Evolutionary conservation across 1,140 invertebrate genomes (phyloP).

Genomic region (Coptotermes formosanus): DNA sequence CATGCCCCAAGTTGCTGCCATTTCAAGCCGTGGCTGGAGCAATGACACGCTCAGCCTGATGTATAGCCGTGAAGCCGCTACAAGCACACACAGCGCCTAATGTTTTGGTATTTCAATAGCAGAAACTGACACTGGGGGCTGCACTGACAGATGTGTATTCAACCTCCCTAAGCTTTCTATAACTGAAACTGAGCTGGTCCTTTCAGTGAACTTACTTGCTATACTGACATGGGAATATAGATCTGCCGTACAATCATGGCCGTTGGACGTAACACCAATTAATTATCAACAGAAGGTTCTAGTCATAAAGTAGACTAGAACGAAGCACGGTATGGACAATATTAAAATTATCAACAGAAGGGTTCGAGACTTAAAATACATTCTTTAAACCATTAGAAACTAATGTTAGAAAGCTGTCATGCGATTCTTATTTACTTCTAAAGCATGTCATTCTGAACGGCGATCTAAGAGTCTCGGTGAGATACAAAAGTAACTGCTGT

Average conservation of each 20-base stretch:
- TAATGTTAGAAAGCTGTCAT: no score
- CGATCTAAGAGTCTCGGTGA: no score
- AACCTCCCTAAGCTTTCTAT: not conserved
- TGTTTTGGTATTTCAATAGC: not conserved
- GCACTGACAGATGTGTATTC: constrained; percentile 7
- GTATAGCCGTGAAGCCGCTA: not conserved
- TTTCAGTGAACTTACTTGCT: no score
- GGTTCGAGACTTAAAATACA: no score
- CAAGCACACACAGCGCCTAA: not conserved
- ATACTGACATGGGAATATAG: no score
- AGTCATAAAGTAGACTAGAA: no score
- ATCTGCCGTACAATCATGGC: no score
- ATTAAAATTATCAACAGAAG: not conserved
- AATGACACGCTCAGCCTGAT: constrained; percentile 8
- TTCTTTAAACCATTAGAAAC: no score
- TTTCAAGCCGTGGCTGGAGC: not conserved
- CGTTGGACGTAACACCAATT: not conserved
- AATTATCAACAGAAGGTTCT: not conserved
- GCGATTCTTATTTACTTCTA: no score
- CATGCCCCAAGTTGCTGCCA: not conserved
- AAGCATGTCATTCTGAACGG: no score
- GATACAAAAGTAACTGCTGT: no score
- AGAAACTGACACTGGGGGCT: not conserved
- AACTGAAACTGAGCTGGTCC: not conserved
- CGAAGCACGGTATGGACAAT: no score